Conservation (phyloP, 2,888 invertebrate genomes). For the Latrodectus elegans region DNA sequence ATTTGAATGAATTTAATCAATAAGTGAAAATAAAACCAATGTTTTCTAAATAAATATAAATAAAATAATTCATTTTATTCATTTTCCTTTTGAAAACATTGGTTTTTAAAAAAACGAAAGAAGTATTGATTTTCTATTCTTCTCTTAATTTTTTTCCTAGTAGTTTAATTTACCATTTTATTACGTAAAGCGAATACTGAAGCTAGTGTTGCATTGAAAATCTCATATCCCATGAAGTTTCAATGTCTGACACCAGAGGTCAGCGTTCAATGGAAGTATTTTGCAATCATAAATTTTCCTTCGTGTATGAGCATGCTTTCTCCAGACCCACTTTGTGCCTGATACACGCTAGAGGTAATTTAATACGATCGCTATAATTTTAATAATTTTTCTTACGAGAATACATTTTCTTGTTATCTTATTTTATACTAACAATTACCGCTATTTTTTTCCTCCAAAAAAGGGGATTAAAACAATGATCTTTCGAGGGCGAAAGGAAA, state of each 20-base stretch:
- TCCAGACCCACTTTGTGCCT: not conserved
- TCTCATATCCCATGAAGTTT: too few species aligned
- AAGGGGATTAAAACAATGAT: conserved; percentile 62
- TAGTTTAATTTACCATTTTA: too few species aligned
- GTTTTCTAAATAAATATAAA: too few species aligned
- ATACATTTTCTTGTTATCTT: not conserved
- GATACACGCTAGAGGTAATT: not conserved
- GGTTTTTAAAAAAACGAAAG: too few species aligned
- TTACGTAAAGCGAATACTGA: too few species aligned
- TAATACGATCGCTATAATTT: not conserved
- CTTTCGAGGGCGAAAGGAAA: conserved; percentile 19
- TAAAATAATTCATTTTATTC: too few species aligned
- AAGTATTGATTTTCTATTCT: too few species aligned
- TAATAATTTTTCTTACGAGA: not conserved
- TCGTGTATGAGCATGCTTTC: not conserved
- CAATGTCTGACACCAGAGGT: not conserved
- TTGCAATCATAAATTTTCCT: not conserved
- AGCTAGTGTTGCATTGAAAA: too few species aligned
- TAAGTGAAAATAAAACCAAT: too few species aligned
- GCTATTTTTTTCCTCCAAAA: conserved; percentile 24
- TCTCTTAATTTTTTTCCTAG: too few species aligned
- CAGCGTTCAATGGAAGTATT: not conserved
- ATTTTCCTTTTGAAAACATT: too few species aligned
- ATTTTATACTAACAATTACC: conserved; percentile 54
- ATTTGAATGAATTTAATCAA: too few species aligned